phyloP scores from a whole-genome alignment of 1,140 invertebrate genomes.

The Scaptomyza montana region DNA sequence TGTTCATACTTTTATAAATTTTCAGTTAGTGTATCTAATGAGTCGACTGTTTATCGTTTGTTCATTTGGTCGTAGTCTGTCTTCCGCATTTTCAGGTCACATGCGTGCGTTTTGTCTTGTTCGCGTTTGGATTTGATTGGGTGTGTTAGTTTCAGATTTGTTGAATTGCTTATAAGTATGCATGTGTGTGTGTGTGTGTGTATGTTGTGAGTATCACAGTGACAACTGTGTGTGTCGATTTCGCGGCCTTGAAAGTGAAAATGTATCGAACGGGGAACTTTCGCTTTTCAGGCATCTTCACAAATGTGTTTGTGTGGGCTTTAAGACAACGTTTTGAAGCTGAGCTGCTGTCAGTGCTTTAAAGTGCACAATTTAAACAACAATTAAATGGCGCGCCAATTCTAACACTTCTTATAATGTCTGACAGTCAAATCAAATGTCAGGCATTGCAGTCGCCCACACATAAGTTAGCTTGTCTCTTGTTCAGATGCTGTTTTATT shows the following conservation, averaged over 20 bases:
- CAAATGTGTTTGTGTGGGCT: neutral
- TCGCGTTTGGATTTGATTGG: slow-evolving; percentile 43
- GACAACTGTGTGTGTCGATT: slow-evolving; percentile 66
- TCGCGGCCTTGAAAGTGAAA: slow-evolving; percentile 83
- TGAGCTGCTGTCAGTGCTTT: slow-evolving; percentile 24
- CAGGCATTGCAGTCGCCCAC: slow-evolving; percentile 53
- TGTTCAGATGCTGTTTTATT: slow-evolving; percentile 9
- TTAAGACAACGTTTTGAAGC: neutral
- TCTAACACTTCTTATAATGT: slow-evolving; percentile 53
- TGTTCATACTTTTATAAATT: too few relatives aligned
- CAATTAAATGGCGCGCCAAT: slow-evolving; percentile 65
- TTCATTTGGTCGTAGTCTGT: slow-evolving; percentile 43
- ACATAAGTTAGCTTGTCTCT: slow-evolving; percentile 10
- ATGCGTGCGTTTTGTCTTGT: slow-evolving; percentile 55
- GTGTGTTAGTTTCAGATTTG: slow-evolving; percentile 51
- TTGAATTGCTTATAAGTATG: neutral
- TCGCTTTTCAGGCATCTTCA: slow-evolving; percentile 73
- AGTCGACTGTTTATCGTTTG: slow-evolving; percentile 6
- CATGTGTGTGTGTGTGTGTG: slow-evolving; percentile 17
- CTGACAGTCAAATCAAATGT: slow-evolving; percentile 66
- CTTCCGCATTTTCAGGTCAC: slow-evolving; percentile 76
- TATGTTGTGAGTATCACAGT: slow-evolving; percentile 34
- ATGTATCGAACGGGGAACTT: slow-evolving; percentile 77
- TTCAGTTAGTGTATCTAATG: neutral
- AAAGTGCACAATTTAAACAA: slow-evolving; percentile 59